These are phyloP conservation scores for Lasioglossum morio DNA, from an alignment of 2,888 invertebrate species.

Conservation along the genomic window DNA sequence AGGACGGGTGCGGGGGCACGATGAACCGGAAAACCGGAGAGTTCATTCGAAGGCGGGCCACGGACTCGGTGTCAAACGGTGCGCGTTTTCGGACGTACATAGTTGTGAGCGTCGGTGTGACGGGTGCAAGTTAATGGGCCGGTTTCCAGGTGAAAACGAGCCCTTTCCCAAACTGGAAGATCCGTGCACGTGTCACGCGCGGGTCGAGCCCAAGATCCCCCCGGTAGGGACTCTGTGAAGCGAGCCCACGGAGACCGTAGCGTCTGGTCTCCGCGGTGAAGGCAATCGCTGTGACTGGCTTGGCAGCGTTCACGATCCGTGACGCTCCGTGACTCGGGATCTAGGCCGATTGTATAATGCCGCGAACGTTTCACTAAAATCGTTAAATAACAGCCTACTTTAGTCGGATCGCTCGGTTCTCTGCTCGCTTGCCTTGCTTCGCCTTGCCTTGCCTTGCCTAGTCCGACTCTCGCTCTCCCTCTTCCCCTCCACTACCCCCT, in stretches of 20 bases:
- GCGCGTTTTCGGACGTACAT: neutral
- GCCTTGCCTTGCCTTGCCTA: conserved; percentile 48
- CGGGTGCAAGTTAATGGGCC: neutral
- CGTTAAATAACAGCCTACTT: conserved; percentile 83
- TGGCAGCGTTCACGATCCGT: conserved; percentile 83
- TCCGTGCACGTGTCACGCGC: conserved; percentile 68
- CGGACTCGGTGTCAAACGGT: neutral
- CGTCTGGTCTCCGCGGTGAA: conserved; percentile 70
- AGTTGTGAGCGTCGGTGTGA: neutral
- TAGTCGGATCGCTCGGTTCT: conserved; percentile 72
- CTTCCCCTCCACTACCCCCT: neutral
- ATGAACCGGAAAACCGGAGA: conserved; percentile 9
- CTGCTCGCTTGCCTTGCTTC: conserved; percentile 56
- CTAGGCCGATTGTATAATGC: conserved; percentile 84
- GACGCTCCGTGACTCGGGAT: conserved; percentile 84
- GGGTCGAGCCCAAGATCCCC: conserved; percentile 20
- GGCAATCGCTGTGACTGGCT: conserved; percentile 76
- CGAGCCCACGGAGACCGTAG: conserved; percentile 60
- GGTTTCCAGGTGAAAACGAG: conserved; percentile 47
- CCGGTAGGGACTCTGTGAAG: conserved; percentile 38
- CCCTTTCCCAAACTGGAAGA: conserved; percentile 42
- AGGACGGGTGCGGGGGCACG: neutral
- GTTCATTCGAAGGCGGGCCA: conserved; percentile 18
- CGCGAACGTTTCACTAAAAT: conserved; percentile 84
- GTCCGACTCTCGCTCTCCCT: conserved; percentile 1